Percentiles rank a stretch among this genome's conserved stretches.
Conservation (phyloP, 2,888 invertebrate genomes). For the Scaptomyza tumidula region DNA sequence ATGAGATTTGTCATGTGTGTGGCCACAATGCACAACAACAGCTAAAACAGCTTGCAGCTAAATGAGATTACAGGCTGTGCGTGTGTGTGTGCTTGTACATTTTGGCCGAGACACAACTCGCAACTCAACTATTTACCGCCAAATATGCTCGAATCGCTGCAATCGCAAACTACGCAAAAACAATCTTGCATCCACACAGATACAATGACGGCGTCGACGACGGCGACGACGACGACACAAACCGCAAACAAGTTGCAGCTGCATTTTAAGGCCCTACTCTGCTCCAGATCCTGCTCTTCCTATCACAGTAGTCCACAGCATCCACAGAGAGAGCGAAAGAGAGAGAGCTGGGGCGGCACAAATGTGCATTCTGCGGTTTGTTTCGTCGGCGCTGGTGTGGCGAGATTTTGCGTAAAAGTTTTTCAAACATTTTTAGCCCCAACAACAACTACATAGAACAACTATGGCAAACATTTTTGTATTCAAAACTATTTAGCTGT, state of each 20-base stretch:
- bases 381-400: constrained; percentile 29
- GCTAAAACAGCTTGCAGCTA: constrained; percentile 26
- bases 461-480: constrained; percentile 78
- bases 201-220: constrained; percentile 32
- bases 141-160: constrained; percentile 53
- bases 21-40: constrained; percentile 48
- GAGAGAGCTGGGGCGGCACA: constrained; percentile 20
- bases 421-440: constrained; percentile 66
- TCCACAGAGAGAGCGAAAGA: constrained; percentile 4
- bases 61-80: constrained; percentile 5
- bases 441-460: constrained; percentile 18
- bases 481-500: constrained; percentile 76
- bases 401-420: constrained; percentile 76
- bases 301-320: constrained; percentile 4
- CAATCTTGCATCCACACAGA: constrained; percentile 65
- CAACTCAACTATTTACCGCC: constrained; percentile 64
- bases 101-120: constrained; percentile 25
- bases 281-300: constrained; percentile 6
- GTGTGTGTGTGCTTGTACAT: constrained; percentile 14
- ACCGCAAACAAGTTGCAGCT: constrained; percentile 76
- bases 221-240: constrained; percentile 45
- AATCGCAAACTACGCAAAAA: constrained; percentile 62
- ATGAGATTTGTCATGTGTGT: constrained; percentile 76
- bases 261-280: constrained; percentile 34
- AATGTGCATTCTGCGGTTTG: constrained; percentile 74